Evolutionary conservation across 2,113 vertebrate genomes (phyloP).

Genomic region (Columba livia): DNA sequence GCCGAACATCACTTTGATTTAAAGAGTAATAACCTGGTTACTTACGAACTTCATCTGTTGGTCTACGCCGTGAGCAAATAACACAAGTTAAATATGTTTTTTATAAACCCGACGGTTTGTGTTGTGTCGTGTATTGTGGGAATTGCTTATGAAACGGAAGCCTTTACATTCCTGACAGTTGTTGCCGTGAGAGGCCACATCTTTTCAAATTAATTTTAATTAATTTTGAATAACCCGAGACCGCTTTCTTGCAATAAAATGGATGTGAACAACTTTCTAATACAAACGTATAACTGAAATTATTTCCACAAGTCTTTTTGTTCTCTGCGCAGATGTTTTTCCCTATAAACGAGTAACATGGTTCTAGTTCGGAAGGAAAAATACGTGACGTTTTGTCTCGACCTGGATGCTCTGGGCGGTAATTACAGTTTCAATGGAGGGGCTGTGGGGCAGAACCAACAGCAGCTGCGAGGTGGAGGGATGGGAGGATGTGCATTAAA

Average conservation of each 20-base stretch:
- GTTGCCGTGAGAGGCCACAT: neutral
- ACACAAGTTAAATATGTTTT: neutral
- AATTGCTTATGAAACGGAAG: neutral
- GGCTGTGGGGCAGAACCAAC: neutral
- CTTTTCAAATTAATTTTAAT: neutral
- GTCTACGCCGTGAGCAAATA: neutral
- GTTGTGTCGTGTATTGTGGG: neutral
- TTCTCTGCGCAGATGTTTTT: neutral
- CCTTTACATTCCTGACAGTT: neutral
- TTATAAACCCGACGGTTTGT: neutral
- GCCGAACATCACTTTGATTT: neutral
- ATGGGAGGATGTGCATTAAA: too few species aligned
- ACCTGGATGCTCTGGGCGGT: neutral
- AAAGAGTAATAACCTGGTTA: neutral
- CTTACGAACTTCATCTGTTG: neutral
- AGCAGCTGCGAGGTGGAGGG: neutral
- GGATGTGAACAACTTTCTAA: conserved; percentile 13
- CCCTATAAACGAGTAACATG: neutral
- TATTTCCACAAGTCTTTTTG: neutral
- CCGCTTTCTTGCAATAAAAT: conserved; percentile 48
- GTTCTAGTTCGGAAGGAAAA: neutral
- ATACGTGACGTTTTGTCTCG: neutral
- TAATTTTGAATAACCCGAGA: conserved; percentile 7
- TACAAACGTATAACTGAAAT: neutral
- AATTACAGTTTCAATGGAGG: neutral